Evolutionary conservation across 2,888 invertebrate genomes (phyloP).

Genomic region (Sarcophaga rosellei): DNA sequence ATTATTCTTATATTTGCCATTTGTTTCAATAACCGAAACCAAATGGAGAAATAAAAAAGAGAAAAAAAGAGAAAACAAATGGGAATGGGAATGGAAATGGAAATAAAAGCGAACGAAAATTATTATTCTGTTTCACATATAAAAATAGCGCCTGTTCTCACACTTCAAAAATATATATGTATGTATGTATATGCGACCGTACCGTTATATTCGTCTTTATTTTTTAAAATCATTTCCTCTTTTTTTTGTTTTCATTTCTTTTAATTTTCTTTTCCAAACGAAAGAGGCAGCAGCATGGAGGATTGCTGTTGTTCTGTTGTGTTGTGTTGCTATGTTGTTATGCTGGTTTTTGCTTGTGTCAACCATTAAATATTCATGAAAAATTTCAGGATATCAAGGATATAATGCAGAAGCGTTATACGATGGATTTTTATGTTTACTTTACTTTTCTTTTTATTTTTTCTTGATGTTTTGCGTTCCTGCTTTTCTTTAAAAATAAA

Average conservation of each 20-base stretch:
- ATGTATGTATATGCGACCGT: too few species aligned
- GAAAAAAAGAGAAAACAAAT: too few species aligned
- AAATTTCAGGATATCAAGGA: conserved; percentile 51
- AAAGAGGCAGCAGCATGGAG: not conserved
- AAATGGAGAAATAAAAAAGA: too few species aligned
- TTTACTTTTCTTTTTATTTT: conserved; percentile 28
- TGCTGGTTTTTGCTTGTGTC: conserved; percentile 54
- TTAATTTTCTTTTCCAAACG: not conserved
- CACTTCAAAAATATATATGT: conserved; percentile 13
- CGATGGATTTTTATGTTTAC: conserved; percentile 40
- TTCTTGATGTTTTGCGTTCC: not conserved
- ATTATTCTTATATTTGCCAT: conserved; percentile 1
- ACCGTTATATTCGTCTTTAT: too few species aligned
- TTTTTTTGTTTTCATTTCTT: too few species aligned
- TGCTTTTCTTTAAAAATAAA: conserved; percentile 3
- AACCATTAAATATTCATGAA: conserved; percentile 69
- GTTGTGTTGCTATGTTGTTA: not conserved
- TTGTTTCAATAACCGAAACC: not conserved
- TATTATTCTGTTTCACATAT: conserved; percentile 1
- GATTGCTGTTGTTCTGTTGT: not conserved
- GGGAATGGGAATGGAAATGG: too few species aligned
- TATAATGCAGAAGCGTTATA: conserved; percentile 55
- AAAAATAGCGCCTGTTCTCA: conserved; percentile 16
- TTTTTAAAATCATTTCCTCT: too few species aligned
- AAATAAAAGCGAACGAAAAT: too few species aligned